Conservation (phyloP, 2,113 vertebrate genomes). For the Engystomops pustulosus region DNA sequence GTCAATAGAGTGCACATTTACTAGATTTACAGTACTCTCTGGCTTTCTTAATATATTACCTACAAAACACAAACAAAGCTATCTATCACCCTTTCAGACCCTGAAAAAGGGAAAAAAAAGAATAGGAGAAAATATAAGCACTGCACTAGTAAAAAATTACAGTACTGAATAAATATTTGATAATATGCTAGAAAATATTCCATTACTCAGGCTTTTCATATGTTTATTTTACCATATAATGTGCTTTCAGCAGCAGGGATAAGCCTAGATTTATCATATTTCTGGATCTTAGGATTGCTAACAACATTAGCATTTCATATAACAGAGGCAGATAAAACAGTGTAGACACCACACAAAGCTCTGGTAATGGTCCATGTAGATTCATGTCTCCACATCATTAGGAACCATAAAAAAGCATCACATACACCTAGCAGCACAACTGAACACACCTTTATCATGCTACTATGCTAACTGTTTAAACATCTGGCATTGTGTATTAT, state of each 20-base stretch:
- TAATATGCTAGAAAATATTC: conserved; percentile 60
- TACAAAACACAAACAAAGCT: background rate
- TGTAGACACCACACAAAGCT: conserved; percentile 34
- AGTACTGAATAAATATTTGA: conserved; percentile 50
- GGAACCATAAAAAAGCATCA: conserved; percentile 25
- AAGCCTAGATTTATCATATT: conserved; percentile 57
- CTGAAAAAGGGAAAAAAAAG: conserved; percentile 7
- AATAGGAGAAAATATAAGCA: conserved; percentile 42
- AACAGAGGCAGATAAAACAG: conserved; percentile 8
- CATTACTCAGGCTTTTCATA: conserved; percentile 54
- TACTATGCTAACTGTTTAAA: no score
- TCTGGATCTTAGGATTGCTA: conserved; percentile 43
- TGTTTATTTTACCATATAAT: conserved; percentile 50
- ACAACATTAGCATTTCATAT: conserved; percentile 40
- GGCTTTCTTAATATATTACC: conserved; percentile 8
- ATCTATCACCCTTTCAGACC: background rate
- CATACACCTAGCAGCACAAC: background rate
- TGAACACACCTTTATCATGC: no score
- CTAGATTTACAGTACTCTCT: background rate
- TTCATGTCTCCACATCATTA: conserved; percentile 42
- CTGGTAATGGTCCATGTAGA: conserved; percentile 46
- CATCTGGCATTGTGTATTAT: no score
- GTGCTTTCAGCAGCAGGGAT: conserved; percentile 49
- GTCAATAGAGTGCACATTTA: background rate
- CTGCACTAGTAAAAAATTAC: conserved; percentile 8